Evolutionary conservation across 2,797 vertebrate genomes (phyloP), one percentile per base, ranked within the genome.

Genomic region (Chelon auratus): DNA sequence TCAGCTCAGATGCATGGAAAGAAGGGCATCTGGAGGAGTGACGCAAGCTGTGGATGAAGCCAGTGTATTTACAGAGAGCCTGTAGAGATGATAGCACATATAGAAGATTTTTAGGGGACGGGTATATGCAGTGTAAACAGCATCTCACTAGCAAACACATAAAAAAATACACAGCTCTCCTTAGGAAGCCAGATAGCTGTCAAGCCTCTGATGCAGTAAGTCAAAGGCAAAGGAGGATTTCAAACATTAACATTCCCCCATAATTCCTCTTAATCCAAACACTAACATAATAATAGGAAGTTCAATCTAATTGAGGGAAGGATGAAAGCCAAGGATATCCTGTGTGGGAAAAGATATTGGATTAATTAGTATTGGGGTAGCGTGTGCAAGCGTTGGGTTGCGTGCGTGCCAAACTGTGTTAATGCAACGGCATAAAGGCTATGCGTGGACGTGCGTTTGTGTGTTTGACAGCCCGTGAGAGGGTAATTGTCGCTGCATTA

Each of bases 211-310:
- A 87, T 77, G 81, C 77, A 69, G 50, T 63, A 78, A 86, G 62
- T 91, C 82, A 89, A 90, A 92, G 85, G 85, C 74, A 84, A 89
- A 75, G 70, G 54, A 84, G 82, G 85, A 91, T 90, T 89, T 89
- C 67, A 84, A 83, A 89, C 80, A 84, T 71, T 70, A 72, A 73
- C 77, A 78, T 86, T 89, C 81, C 83, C 75, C 64, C 67, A 67
- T 89, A 90, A 92, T 89, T 88, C 88, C 75, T 58, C 65, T 70
- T 92, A 93, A 93, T 93, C 87, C 89, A 78, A 92, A 89, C 70
- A 75, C 81, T 76, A 91, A 91, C 85, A 88, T 20, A 90, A 84
- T 86, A 86, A 69, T 36, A 73, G 74, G 87, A 85, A 88, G 83
- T 90, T 90, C 84, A 85, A 51, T 85, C 83, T 91, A 92, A 93